Percentiles rank a stretch among this genome's conserved stretches.
Conservation (phyloP, 2,113 vertebrate species). For the Chloroceryle aenea region DNA sequence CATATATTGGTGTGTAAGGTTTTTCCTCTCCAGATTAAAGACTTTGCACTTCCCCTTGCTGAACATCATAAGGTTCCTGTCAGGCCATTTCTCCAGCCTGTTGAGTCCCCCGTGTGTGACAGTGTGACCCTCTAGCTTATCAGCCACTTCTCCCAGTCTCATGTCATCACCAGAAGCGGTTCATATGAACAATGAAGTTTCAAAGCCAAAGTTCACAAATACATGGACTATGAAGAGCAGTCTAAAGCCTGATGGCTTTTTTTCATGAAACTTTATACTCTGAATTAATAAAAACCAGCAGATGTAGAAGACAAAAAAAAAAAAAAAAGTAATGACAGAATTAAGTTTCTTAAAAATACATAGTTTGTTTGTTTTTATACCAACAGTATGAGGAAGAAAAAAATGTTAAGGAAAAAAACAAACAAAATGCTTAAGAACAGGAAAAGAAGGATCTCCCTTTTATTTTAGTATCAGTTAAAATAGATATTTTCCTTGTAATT, state of each 20-base stretch:
- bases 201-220: neutral
- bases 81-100: neutral
- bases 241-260: neutral
- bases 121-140: neutral
- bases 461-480: neutral
- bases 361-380: neutral
- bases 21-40: fast-evolving
- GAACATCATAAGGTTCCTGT: neutral
- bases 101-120: neutral
- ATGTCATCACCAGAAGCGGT: neutral
- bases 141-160: neutral
- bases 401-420: neutral
- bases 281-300: neutral
- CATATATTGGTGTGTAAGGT: fast-evolving
- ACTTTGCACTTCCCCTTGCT: fast-evolving
- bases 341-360: neutral
- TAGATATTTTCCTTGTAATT: neutral
- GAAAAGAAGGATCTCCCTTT: neutral
- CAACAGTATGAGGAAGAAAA: neutral
- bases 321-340: neutral
- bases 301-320: neutral
- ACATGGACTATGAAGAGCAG: neutral
- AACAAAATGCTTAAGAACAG: neutral
- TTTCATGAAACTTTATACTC: neutral
- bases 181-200: neutral